These are phyloP conservation scores for Calameuta filiformis DNA, from an alignment of 2,888 invertebrate genomes.

Conservation along the genomic window DNA sequence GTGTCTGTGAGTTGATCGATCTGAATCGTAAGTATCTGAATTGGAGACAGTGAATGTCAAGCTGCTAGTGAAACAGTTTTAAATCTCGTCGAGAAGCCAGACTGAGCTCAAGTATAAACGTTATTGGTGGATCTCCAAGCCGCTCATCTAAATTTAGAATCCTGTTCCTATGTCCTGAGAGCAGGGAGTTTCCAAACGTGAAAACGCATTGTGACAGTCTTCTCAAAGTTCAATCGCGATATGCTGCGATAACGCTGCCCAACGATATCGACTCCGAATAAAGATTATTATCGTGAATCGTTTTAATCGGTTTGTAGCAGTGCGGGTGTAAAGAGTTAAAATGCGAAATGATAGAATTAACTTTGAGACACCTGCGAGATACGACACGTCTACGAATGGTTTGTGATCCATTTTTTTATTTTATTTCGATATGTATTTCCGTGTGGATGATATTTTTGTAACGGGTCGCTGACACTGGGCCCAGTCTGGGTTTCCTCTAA, in stretches of 20 bases:
- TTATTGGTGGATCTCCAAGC: constrained; percentile 59
- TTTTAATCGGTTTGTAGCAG: not conserved
- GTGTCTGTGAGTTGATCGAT: not conserved
- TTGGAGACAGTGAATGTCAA: not conserved
- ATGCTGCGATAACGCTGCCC: not conserved
- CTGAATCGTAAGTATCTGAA: not conserved
- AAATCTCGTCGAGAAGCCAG: constrained; percentile 18
- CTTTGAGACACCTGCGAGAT: not conserved
- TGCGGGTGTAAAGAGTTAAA: not conserved
- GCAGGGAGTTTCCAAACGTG: constrained; percentile 47
- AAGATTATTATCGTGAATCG: not conserved
- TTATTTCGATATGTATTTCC: not conserved
- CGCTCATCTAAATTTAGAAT: constrained; percentile 60
- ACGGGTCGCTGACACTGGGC: not conserved
- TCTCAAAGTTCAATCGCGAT: not conserved
- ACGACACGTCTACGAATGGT: not conserved
- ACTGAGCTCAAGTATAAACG: constrained; percentile 26
- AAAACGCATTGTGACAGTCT: constrained; percentile 20
- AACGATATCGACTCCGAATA: not conserved
- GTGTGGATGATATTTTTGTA: not conserved
- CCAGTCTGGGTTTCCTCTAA: not conserved
- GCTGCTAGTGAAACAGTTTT: constrained; percentile 8
- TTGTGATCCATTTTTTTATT: not conserved
- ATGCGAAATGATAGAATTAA: not conserved
- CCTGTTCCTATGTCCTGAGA: constrained; percentile 51